These are phyloP conservation scores for Crotalus tigris DNA, from an alignment of 2,113 vertebrate species.

Conservation along the genomic window DNA sequence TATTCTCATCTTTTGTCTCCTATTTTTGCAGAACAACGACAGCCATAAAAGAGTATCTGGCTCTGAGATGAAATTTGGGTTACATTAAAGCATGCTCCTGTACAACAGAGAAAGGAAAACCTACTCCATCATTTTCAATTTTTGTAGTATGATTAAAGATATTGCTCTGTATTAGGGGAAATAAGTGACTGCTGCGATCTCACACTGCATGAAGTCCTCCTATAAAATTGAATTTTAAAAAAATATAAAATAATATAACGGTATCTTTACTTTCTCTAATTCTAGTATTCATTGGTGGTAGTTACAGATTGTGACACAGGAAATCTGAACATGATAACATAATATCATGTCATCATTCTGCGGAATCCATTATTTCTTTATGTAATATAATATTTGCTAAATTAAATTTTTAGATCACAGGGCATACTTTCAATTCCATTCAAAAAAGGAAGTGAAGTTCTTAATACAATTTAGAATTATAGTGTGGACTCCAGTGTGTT, in stretches of 20 bases:
- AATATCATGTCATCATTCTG: not conserved
- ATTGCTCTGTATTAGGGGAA: not conserved
- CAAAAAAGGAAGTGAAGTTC: not conserved
- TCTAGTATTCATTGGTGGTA: not conserved
- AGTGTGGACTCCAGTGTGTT: not conserved
- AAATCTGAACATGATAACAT: not conserved
- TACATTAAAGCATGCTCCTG: constrained; percentile 19
- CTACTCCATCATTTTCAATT: not conserved
- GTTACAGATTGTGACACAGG: not conserved
- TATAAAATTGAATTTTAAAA: not conserved
- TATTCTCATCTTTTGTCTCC: constrained; percentile 32
- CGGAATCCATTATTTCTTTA: not conserved
- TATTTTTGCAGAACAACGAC: constrained; percentile 40
- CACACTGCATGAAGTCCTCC: not conserved
- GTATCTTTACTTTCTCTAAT: not conserved
- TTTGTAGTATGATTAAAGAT: not conserved
- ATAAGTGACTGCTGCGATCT: constrained; percentile 24
- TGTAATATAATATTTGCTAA: not conserved
- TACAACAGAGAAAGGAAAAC: constrained; percentile 2
- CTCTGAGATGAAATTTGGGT: constrained; percentile 35
- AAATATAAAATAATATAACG: constrained; percentile 9
- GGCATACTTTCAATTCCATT: not conserved
- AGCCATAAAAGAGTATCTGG: constrained; percentile 21
- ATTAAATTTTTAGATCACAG: not conserved
- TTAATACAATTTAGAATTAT: not conserved